A percentile compares a stretch with the other conserved stretches of the same genome.
Conservation (phyloP, 1,140 invertebrate genomes). For the Nebria ingens region DNA sequence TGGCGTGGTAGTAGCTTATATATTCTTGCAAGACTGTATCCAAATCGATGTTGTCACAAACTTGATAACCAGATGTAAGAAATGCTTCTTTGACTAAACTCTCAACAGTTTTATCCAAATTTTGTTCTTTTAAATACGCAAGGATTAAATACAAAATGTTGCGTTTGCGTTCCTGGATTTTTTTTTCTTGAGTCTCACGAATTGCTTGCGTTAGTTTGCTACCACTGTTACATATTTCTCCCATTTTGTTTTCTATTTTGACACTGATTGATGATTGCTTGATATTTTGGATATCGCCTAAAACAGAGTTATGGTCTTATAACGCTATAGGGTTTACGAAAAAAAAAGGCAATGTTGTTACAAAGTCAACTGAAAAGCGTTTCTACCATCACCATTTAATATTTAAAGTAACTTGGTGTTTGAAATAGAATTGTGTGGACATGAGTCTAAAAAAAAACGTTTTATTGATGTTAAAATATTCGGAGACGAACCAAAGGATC, state of each 20-base stretch:
- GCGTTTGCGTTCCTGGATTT: constrained; percentile 53
- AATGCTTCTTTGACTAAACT: constrained; percentile 56
- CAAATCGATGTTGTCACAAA: constrained; percentile 88
- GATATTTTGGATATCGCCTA: not conserved
- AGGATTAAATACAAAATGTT: constrained; percentile 67
- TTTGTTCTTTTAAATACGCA: constrained; percentile 65
- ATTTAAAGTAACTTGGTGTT: too few relatives aligned
- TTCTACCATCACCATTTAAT: too few relatives aligned
- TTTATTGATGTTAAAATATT: too few relatives aligned
- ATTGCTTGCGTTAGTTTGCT: not conserved
- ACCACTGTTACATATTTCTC: not conserved
- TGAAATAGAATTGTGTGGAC: too few relatives aligned
- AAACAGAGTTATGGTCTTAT: not conserved
- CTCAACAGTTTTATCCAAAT: constrained; percentile 51
- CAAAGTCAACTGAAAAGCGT: too few relatives aligned
- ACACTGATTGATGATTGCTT: not conserved
- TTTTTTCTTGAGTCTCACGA: constrained; percentile 30
- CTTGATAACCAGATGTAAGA: constrained; percentile 50
- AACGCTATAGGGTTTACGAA: too few relatives aligned
- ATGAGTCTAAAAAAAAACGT: too few relatives aligned
- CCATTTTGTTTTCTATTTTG: not conserved
- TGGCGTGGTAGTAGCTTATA: constrained; percentile 72
- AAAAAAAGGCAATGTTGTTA: too few relatives aligned
- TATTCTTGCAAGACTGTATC: constrained; percentile 81
- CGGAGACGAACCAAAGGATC: too few relatives aligned